Evolutionary conservation across 2,888 invertebrate species (phyloP), one percentile per base, ranked within the genome.

Genomic region (Rosalia funebris): DNA sequence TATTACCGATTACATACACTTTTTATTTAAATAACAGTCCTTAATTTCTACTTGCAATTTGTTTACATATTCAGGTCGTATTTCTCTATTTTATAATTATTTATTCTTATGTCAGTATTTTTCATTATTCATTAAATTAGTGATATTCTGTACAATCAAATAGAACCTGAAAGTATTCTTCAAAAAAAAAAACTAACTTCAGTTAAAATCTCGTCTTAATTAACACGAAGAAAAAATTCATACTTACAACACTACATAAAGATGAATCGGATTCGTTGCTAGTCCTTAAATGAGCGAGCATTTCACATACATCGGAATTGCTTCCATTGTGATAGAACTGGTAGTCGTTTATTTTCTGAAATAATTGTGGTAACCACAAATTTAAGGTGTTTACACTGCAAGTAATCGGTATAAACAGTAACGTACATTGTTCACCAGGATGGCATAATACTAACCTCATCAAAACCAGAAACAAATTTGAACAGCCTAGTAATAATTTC

Each of bases 311-410:
- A 56, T 78, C 79, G 10, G 81, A 79, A 3, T 75, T 71, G 45
- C 76, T 72, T 2, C 71, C 69, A 46, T 76, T 74, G 54, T 79
- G 69, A 12, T 63, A 47, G 9, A 44, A 34, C 31, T 77, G 68
- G 58, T 79, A 81, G 50, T 81, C 79, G 62, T 77, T 79, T 37
- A 90, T 88, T 78, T 91, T 89, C 48, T 91, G 88, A 66, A 94
- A 93, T 12, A 95, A 83, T 76, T 94, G 92, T 0, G 95, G 95
- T 67, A 93, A 86, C 94, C 95, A 95, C 25, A 95, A 84, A 12
- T 93, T 89, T 37, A 95, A 83, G 0, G 93, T 92, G 75, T 94
- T 94, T 66, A 90, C 62, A 55, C 81, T 81, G 54, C 62, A 75
- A 68, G 16, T 14, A 25, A 5, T 25, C 1, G 12, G 19, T 36